Base-by-base conservation (phyloP, 2,113 vertebrate genomes). In the Sylvia atricapilla region DNA sequence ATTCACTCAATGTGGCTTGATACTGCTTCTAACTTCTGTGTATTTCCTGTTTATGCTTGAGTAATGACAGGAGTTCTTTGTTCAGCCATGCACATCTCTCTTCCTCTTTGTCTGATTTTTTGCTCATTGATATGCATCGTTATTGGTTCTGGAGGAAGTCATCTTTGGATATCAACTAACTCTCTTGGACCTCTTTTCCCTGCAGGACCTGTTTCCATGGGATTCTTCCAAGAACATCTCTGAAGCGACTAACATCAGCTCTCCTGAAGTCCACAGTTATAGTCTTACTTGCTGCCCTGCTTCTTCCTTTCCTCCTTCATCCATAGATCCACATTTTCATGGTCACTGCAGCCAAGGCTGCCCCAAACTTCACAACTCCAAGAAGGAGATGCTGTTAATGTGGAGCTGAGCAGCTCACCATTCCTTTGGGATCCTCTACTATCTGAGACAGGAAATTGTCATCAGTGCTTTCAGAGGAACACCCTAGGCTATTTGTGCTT, bases 181-280 rank as follows among this genome's bases (percentile, higher is more conserved):
- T 55, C 16, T 55, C 30, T 79, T 41, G 20, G 41, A 41, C 3
- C 7, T 13, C 13, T 21, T 9, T 63, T 55, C 30, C 47, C 16
- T 41, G 7, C 4, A 4, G 20, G 31, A 10, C 8, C 10, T 25
- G 4, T 53, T 69, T 69, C 41, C 8, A 20, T 7, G 16, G 24
- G 16, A 64, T 25, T 49, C 25, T 63, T 64, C 35, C 49, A 43
- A 47, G 30, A 70, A 30, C 11, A 55, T 25, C 30, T 41, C 7
- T 72, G 41, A 63, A 79, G 20, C 0, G 0, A 24, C 4, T 41
- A 15, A 25, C 18, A 46, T 56, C n/a, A 41, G 17, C 13, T 72
- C 13, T 79, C n/a, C 49, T 41, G 20, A 56, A 72, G 13, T 56
- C 25, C 43, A 7, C 41, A 35, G 30, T 1, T 70, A 30, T 12